A percentile compares a stretch with the other conserved stretches of the same genome.
These are phyloP conservation scores for Gonocerus acuteangulatus DNA, from an alignment of 2,888 invertebrate genomes.

Conservation along the genomic window DNA sequence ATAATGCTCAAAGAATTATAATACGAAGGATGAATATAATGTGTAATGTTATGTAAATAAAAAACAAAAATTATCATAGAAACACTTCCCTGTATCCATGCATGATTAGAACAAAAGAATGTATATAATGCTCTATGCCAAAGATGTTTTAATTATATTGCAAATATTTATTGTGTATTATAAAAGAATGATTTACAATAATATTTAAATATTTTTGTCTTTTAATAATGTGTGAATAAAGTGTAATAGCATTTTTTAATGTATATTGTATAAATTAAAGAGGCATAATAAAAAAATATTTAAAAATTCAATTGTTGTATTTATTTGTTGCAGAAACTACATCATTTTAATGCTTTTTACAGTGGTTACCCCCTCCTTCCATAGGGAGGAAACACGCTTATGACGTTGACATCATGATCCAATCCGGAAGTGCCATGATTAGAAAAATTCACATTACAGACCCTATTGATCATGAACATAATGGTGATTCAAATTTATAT, in stretches of 20 bases:
- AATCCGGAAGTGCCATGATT: too few species aligned
- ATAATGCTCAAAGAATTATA: conserved; percentile 24
- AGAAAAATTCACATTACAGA: too few species aligned
- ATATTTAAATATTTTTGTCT: conserved; percentile 34
- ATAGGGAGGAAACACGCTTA: too few species aligned
- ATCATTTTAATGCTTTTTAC: too few species aligned
- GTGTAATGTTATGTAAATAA: conserved; percentile 11
- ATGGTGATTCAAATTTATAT: too few species aligned
- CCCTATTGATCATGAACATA: too few species aligned
- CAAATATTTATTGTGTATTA: conserved; percentile 22
- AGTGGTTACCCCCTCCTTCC: too few species aligned
- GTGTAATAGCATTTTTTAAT: conserved; percentile 33
- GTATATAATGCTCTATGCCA: conserved; percentile 30
- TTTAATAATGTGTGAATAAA: conserved; percentile 31
- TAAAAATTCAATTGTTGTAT: too few species aligned
- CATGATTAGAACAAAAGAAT: conserved; percentile 26
- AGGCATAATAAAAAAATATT: conserved; percentile 22
- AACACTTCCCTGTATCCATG: conserved; percentile 10
- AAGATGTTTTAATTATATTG: conserved; percentile 24
- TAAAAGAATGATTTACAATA: conserved; percentile 25
- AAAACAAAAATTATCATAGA: conserved; percentile 10
- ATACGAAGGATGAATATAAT: conserved; percentile 12
- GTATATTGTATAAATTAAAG: conserved; percentile 34
- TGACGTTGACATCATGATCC: too few species aligned
- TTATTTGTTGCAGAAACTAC: too few species aligned